Conservation (phyloP, 2,888 invertebrate species). For the Drosophila parthenogenetica region DNA sequence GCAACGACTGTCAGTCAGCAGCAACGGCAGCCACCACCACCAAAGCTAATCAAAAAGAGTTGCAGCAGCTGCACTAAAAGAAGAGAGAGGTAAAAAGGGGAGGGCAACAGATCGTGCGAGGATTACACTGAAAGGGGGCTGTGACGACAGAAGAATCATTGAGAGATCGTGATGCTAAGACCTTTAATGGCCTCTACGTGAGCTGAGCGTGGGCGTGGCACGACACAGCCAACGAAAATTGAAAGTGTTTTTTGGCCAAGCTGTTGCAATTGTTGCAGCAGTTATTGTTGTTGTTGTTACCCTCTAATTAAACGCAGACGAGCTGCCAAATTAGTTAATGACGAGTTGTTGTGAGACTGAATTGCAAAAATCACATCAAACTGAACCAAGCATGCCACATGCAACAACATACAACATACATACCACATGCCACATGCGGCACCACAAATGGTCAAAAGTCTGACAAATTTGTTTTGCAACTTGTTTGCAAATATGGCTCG, state of each 20-base stretch:
- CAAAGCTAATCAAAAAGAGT: conserved; percentile 62
- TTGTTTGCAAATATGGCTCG: conserved; percentile 62
- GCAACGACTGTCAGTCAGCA: conserved; percentile 38
- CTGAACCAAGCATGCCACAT: conserved; percentile 39
- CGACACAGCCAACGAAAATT: conserved; percentile 48
- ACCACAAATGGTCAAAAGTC: conserved; percentile 72
- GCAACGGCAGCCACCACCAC: conserved; percentile 4
- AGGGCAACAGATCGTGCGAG: conserved; percentile 71
- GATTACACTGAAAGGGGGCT: conserved; percentile 68
- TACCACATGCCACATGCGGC: conserved; percentile 43
- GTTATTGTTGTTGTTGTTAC: conserved; percentile 28
- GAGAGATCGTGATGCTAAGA: conserved; percentile 71
- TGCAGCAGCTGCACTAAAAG: conserved; percentile 2
- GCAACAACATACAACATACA: conserved; percentile 23
- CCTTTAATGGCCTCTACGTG: conserved; percentile 82
- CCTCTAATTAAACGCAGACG: conserved; percentile 75
- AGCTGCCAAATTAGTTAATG: conserved; percentile 79
- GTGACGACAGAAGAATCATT: conserved; percentile 69
- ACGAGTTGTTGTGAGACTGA: conserved; percentile 32
- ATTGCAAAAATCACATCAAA: conserved; percentile 54
- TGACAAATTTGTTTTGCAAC: conserved; percentile 81
- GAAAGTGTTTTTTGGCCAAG: conserved; percentile 59
- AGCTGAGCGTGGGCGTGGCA: conserved; percentile 61
- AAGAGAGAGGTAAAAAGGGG: background rate
- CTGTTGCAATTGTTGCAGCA: conserved; percentile 26